Conservation (phyloP, 2,888 invertebrate genomes). For the Agrotis ipsilon region DNA sequence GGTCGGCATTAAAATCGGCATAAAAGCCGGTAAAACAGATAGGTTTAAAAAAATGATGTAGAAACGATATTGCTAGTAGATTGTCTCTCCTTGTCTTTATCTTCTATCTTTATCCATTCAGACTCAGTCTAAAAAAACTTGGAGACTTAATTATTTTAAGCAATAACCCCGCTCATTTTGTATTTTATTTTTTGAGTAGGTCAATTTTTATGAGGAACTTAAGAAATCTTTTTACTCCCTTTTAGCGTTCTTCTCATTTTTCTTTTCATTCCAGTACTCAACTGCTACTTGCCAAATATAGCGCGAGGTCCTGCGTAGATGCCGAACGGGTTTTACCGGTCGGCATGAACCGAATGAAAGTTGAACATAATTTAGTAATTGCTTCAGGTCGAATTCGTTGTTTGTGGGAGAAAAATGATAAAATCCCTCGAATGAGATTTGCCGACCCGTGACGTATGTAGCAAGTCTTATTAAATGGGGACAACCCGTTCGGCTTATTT, state of each 20-base stretch:
- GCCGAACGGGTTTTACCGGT: background rate
- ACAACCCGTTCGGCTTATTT: background rate
- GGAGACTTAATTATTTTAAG: too few relatives aligned
- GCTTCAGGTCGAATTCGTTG: background rate
- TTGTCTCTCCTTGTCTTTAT: too few relatives aligned
- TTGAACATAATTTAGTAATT: background rate
- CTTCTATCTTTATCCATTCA: too few relatives aligned
- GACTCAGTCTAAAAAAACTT: too few relatives aligned
- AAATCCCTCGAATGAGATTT: background rate
- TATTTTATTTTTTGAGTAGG: too few relatives aligned
- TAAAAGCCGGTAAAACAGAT: background rate
- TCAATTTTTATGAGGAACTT: background rate
- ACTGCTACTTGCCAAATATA: constrained; percentile 3
- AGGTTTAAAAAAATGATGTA: background rate
- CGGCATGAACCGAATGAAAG: background rate
- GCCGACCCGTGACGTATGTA: background rate
- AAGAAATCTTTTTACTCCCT: background rate
- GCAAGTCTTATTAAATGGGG: background rate
- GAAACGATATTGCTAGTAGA: too few relatives aligned
- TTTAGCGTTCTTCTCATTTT: background rate
- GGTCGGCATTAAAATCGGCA: background rate
- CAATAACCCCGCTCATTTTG: too few relatives aligned
- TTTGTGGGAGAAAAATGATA: too few relatives aligned
- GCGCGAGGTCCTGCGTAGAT: background rate
- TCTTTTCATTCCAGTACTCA: background rate